Base-by-base conservation (phyloP, 2,797 vertebrate species). In the Alcedo quadribrachys region DNA sequence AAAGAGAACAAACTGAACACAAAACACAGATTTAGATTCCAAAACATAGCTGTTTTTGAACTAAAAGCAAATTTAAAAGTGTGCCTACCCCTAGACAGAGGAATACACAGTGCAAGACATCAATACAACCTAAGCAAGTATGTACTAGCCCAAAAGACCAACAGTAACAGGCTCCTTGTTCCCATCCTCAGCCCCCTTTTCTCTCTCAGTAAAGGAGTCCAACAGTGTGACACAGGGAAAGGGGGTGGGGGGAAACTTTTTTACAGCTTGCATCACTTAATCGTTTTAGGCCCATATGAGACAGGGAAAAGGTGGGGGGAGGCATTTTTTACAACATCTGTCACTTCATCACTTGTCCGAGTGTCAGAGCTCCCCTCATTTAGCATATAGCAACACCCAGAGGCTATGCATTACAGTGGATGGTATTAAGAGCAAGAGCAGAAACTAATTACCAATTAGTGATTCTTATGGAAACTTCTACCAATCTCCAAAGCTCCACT, bases 221-320 rank as follows among this genome's bases (percentile, higher is more conserved):
- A 82, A 55, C 15, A 81, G 76, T 11, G 8, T 35, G 33, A 46
- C 55, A 55, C 0, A 45, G 2, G 3, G 5, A 3, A 4, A 25
- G 6, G 2, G 17, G n/a, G 0, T 0, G 9, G 9, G 3, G 5
- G 3, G 2, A 48, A 14, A 9, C 17, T 51, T 61, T 24, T 24
- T n/a, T 40, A 75, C 3, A 65, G 20, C 12, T 60, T 53, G 19
- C 0, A 79, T 53, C 22, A n/a, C 60, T 63, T 71, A 1, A 15
- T 6, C 6, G 1, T 25, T 54, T 54, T 54, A n/a, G 53, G 6
- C 28, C 53, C 28, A 12, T 54, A 8, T 54, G 53, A n/a, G 7
- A 54, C 53, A 54, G 30, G 10, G 53, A 53, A 30, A 28, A 28
- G 51, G 16, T 30, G 51, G 8, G 28, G 17, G 30, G 30, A 30